phyloP scores from a whole-genome alignment of 2,113 vertebrate species.

The Scophthalmus maximus region DNA sequence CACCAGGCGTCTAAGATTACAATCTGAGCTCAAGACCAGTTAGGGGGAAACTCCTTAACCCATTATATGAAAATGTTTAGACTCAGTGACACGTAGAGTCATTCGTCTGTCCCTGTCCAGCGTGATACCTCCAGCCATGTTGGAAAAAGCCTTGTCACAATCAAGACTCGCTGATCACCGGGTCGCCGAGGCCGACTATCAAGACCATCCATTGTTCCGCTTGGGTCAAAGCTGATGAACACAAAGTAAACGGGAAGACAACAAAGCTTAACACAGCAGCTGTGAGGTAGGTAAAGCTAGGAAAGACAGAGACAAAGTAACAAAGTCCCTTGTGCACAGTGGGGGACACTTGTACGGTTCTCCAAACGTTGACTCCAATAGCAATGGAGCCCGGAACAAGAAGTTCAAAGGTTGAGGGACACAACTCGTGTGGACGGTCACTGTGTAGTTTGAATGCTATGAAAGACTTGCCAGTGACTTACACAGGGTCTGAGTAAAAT shows the following conservation, averaged over 20 bases:
- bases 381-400: slow-evolving; percentile 35
- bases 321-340: slow-evolving; percentile 64
- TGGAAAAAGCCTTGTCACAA: slow-evolving; percentile 62
- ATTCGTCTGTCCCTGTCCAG: slow-evolving; percentile 49
- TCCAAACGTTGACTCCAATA: slow-evolving; percentile 45
- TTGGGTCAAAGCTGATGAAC: slow-evolving; percentile 43
- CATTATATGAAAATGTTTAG: slow-evolving; percentile 23
- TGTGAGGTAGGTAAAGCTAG: slow-evolving; percentile 82
- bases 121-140: slow-evolving; percentile 47
- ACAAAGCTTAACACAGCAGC: slow-evolving; percentile 64
- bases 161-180: slow-evolving; percentile 55
- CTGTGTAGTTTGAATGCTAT: slow-evolving; percentile 47
- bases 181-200: slow-evolving; percentile 50
- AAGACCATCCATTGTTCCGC: slow-evolving; percentile 48
- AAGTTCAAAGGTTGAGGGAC: slow-evolving; percentile 32
- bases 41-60: slow-evolving; percentile 28
- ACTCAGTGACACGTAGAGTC: slow-evolving; percentile 37
- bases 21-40: slow-evolving; percentile 44
- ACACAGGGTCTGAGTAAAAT: slow-evolving; percentile 50
- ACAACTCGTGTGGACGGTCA: slow-evolving; percentile 27
- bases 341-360: slow-evolving; percentile 55
- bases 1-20: slow-evolving; percentile 54
- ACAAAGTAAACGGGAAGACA: slow-evolving; percentile 58
- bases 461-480: slow-evolving; percentile 41
- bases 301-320: slow-evolving; percentile 68